phyloP scores from a whole-genome alignment of 2,113 vertebrate genomes.

The Stegostoma tigrinum region DNA sequence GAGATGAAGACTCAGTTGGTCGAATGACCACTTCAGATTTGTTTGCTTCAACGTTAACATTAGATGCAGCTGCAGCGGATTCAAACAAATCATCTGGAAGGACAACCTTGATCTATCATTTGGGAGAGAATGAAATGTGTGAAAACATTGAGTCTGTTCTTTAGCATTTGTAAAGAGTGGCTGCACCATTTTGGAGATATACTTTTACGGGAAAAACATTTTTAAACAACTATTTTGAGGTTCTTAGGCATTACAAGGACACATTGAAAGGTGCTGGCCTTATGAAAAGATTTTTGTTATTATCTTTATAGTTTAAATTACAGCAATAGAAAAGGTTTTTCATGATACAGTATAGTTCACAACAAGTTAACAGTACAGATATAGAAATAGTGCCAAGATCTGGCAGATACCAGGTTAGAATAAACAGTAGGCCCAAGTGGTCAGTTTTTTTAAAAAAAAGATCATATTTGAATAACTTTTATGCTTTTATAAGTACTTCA shows the following conservation, averaged over 20 bases:
- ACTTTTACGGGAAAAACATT: conserved; percentile 21
- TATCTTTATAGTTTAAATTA: conserved; percentile 18
- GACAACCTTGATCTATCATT: conserved; percentile 63
- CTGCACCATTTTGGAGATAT: background rate
- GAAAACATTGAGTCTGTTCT: conserved; percentile 61
- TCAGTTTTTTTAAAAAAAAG: background rate
- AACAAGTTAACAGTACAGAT: background rate
- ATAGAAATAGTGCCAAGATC: background rate
- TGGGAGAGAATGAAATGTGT: conserved; percentile 56
- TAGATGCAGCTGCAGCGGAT: conserved; percentile 59
- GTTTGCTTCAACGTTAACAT: conserved; percentile 58
- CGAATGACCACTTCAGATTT: conserved; percentile 57
- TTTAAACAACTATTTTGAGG: conserved; percentile 29
- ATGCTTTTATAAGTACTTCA: background rate
- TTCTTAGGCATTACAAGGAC: conserved; percentile 17
- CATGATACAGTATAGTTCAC: conserved; percentile 2
- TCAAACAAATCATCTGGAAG: conserved; percentile 54
- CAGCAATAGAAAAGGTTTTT: background rate
- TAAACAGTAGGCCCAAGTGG: background rate
- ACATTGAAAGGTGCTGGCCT: background rate
- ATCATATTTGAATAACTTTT: background rate
- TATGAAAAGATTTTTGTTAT: conserved; percentile 13
- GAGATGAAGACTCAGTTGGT: conserved; percentile 53
- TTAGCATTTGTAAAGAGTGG: background rate
- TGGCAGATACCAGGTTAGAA: conserved; percentile 12